Percentiles rank a stretch among this genome's conserved stretches.
These are phyloP conservation scores for Prochilodus magdalenae DNA, from an alignment of 2,113 vertebrate genomes.

Conservation along the genomic window DNA sequence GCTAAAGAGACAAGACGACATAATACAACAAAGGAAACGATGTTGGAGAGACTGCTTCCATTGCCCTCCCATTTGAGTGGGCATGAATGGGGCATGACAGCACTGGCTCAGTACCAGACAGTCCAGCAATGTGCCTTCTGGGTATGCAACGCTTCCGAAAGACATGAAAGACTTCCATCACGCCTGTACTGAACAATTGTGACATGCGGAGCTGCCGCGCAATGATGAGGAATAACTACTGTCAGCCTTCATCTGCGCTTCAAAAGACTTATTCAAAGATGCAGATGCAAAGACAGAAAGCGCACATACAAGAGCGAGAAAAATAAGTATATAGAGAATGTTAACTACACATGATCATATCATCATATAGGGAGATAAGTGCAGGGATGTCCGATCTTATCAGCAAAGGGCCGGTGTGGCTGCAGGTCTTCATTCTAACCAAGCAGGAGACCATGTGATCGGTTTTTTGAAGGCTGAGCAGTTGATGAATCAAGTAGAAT, in stretches of 20 bases:
- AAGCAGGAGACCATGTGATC: too few species aligned
- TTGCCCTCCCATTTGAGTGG: conserved; percentile 41
- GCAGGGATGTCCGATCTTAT: too few species aligned
- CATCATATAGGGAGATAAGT: too few species aligned
- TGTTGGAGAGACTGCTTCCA: neutral
- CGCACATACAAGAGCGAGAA: neutral
- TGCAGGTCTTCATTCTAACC: too few species aligned
- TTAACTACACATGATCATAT: too few species aligned
- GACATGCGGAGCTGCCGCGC: conserved; percentile 82
- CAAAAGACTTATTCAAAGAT: conserved; percentile 74
- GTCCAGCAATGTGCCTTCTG: neutral
- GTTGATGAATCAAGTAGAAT: too few species aligned
- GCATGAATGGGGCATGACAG: conserved; percentile 70
- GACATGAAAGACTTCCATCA: conserved; percentile 68
- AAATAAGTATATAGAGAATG: neutral
- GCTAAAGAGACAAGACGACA: conserved; percentile 2
- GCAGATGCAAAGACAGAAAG: neutral
- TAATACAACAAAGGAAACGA: neutral
- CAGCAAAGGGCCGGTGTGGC: too few species aligned
- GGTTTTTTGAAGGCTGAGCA: too few species aligned
- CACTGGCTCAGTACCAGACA: conserved; percentile 68
- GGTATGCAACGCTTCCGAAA: neutral
- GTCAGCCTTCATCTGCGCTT: conserved; percentile 79
- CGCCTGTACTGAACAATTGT: conserved; percentile 81
- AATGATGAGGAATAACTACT: conserved; percentile 84